phyloP scores from a whole-genome alignment of 1,140 invertebrate species.

The Macrobrachium nipponense region DNA sequence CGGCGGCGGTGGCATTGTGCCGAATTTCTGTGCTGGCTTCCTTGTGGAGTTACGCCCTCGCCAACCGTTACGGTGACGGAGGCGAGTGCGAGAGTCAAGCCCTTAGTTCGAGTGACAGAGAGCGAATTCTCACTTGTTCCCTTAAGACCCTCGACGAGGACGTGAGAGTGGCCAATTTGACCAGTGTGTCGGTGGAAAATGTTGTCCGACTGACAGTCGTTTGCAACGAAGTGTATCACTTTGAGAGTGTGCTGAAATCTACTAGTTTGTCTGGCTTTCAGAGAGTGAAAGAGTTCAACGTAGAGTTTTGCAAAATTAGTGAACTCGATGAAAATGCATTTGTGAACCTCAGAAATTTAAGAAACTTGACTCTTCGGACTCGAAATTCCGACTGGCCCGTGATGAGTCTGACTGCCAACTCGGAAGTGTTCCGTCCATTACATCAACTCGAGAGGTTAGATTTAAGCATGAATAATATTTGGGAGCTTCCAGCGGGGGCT shows the following conservation, averaged over 20 bases:
- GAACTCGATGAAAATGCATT: conserved; percentile 75
- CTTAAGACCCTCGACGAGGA: conserved; percentile 53
- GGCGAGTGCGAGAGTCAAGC: conserved; percentile 44
- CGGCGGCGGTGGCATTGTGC: conserved; percentile 32
- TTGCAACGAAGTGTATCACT: conserved; percentile 57
- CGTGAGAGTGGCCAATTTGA: conserved; percentile 57
- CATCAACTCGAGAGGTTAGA: conserved; percentile 75
- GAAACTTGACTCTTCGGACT: conserved; percentile 80
- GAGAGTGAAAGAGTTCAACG: conserved; percentile 49
- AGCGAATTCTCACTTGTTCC: conserved; percentile 48
- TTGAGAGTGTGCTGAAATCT: conserved; percentile 44
- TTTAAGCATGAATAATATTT: conserved; percentile 77
- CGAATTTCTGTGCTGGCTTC: conserved; percentile 16
- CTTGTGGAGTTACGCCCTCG: conserved; percentile 26
- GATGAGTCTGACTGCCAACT: conserved; percentile 77
- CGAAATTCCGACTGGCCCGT: conserved; percentile 81
- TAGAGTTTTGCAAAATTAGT: conserved; percentile 62
- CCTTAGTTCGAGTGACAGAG: conserved; percentile 30
- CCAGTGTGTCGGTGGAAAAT: conserved; percentile 40
- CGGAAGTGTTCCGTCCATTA: conserved; percentile 80
- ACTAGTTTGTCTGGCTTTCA: conserved; percentile 54
- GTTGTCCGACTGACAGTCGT: conserved; percentile 44
- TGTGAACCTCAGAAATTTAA: conserved; percentile 75
- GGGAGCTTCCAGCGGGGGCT: conserved; percentile 74
- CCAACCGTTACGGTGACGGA: conserved; percentile 15